Conservation (phyloP, 2,888 invertebrate genomes). For the Orthosia gracilis region DNA sequence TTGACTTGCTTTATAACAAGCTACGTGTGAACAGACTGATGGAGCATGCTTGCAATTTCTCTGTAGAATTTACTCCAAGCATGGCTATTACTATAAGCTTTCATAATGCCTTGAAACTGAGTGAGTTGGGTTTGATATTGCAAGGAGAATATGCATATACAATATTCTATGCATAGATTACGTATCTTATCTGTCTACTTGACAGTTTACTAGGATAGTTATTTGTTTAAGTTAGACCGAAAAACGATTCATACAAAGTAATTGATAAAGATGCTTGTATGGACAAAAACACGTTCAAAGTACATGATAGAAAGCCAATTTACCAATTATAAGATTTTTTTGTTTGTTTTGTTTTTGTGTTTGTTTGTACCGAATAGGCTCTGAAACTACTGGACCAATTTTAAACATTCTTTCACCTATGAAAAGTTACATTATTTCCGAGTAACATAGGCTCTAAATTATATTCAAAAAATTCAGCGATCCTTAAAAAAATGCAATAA, state of each 20-base stretch:
- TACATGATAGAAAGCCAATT: slow-evolving; percentile 6
- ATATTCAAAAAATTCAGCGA: too few relatives aligned
- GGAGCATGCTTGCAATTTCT: slow-evolving; percentile 50
- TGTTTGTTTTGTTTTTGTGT: too few relatives aligned
- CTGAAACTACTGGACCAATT: too few relatives aligned
- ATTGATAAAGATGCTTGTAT: background rate
- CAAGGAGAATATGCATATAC: background rate
- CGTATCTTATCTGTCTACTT: background rate
- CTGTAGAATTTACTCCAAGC: slow-evolving; percentile 20
- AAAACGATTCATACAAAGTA: too few relatives aligned
- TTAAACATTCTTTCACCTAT: too few relatives aligned
- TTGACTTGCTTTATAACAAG: slow-evolving; percentile 47
- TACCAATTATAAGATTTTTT: too few relatives aligned
- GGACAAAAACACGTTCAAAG: background rate
- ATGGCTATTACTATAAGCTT: slow-evolving; percentile 28
- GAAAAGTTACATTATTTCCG: too few relatives aligned
- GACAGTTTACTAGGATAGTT: background rate
- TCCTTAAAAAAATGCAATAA: too few relatives aligned
- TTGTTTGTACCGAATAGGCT: too few relatives aligned
- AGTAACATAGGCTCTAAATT: too few relatives aligned
- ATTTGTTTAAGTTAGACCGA: background rate
- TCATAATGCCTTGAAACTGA: slow-evolving; percentile 10
- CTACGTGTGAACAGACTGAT: slow-evolving; percentile 38
- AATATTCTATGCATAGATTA: slow-evolving; percentile 19
- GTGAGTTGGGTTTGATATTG: slow-evolving; percentile 2